These are phyloP conservation scores for Pemphigus obesinymphae DNA, from an alignment of 1,140 invertebrate species.

Conservation along the genomic window DNA sequence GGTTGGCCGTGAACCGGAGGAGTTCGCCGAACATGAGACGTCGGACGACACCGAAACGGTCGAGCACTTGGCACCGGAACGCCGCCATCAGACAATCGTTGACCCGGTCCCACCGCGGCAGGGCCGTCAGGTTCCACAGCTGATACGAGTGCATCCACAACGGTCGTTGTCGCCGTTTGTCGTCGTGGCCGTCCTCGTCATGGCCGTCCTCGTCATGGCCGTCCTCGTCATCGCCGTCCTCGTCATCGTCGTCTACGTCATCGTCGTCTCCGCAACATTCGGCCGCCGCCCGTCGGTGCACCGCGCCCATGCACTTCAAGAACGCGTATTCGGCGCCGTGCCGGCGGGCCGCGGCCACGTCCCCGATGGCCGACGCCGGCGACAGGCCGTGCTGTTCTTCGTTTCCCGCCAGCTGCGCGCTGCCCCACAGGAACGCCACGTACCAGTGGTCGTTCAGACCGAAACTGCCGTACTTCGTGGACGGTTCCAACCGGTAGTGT, in stretches of 20 bases:
- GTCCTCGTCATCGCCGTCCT: background rate
- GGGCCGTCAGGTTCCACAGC: background rate
- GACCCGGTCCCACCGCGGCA: background rate
- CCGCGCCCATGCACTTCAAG: background rate
- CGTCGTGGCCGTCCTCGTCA: background rate
- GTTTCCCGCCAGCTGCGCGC: background rate
- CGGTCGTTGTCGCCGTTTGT: background rate
- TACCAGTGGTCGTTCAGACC: background rate
- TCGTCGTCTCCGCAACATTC: too few species aligned
- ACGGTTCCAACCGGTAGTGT: background rate
- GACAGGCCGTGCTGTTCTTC: background rate
- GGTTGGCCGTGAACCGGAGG: background rate
- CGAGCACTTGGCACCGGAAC: background rate
- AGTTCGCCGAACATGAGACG: background rate
- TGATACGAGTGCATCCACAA: background rate
- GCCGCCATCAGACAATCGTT: background rate
- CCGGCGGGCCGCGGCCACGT: background rate
- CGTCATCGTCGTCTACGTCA: background rate
- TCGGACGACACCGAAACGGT: background rate
- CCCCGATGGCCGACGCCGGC: background rate
- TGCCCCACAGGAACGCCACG: background rate
- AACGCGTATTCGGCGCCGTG: background rate
- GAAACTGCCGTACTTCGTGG: background rate
- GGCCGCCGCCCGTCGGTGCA: background rate
- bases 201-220: too few species aligned